Evolutionary conservation across 2,113 vertebrate genomes (phyloP).

Genomic region (Datnioides undecimradiatus): DNA sequence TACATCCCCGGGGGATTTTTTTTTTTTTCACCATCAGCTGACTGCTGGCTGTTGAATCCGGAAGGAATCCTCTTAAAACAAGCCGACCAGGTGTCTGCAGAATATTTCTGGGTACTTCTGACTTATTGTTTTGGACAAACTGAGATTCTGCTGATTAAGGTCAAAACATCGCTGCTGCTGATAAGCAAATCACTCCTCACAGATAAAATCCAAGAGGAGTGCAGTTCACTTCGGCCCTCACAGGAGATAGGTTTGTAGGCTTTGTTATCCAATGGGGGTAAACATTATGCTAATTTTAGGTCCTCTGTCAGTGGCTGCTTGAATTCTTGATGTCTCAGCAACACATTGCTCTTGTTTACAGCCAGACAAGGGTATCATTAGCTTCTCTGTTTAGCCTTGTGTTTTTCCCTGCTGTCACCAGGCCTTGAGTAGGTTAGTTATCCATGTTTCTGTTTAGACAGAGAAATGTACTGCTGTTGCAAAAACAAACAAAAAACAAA

Average conservation of each 20-base stretch:
- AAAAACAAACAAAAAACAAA: slow-evolving; percentile 7
- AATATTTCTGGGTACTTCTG: neutral
- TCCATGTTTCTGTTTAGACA: slow-evolving; percentile 60
- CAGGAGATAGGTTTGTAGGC: slow-evolving; percentile 43
- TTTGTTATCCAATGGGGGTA: slow-evolving; percentile 65
- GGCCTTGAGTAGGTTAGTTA: slow-evolving; percentile 49
- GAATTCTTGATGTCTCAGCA: slow-evolving; percentile 80
- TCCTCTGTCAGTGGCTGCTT: slow-evolving; percentile 66
- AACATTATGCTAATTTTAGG: slow-evolving; percentile 77
- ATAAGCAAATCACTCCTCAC: neutral
- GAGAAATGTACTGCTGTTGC: slow-evolving; percentile 38
- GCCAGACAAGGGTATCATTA: slow-evolving; percentile 81
- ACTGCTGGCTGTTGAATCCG: neutral
- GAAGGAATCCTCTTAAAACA: slow-evolving; percentile 22
- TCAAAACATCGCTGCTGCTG: neutral
- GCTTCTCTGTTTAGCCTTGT: slow-evolving; percentile 72
- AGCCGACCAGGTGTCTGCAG: neutral
- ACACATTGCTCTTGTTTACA: slow-evolving; percentile 80
- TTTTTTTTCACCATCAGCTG: slow-evolving; percentile 43
- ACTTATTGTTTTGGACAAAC: neutral
- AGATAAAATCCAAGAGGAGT: neutral
- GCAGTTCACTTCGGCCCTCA: neutral
- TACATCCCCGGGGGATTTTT: slow-evolving; percentile 6
- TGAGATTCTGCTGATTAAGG: neutral
- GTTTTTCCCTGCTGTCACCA: slow-evolving; percentile 71